Percentiles rank a stretch among this genome's conserved stretches.
Conservation (phyloP, 2,888 invertebrate genomes). For the Eupithecia centaureata region DNA sequence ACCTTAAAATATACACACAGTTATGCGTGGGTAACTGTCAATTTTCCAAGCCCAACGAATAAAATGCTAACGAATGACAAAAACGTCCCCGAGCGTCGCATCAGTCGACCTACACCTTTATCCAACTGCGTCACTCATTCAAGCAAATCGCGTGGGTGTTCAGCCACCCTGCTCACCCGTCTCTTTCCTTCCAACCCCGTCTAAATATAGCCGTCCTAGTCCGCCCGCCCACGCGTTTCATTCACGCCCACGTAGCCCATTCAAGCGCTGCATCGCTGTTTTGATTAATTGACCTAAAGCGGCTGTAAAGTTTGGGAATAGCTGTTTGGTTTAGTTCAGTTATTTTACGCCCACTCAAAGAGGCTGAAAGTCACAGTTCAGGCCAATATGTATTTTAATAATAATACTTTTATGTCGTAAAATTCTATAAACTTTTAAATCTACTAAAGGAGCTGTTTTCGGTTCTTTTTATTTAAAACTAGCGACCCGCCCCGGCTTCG, state of each 20-base stretch:
- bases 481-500: too few species aligned
- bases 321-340: conserved; percentile 4
- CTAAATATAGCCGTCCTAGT: conserved; percentile 41
- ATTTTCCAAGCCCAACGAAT: background rate
- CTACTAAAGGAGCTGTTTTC: background rate
- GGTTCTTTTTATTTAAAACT: too few species aligned
- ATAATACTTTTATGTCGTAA: background rate
- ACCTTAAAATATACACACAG: background rate
- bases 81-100: background rate
- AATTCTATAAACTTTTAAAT: background rate
- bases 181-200: conserved; percentile 26
- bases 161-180: conserved; percentile 37
- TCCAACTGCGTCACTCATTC: conserved; percentile 64
- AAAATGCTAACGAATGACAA: background rate
- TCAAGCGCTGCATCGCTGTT: conserved; percentile 55
- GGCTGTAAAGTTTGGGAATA: conserved; percentile 15
- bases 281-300: conserved; percentile 48
- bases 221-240: conserved; percentile 66
- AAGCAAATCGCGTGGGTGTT: conserved; percentile 57
- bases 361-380: background rate
- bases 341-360: background rate
- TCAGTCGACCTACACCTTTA: conserved; percentile 2
- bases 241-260: conserved; percentile 67
- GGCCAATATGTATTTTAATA: background rate
- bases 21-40: background rate